These are phyloP conservation scores for Plectropomus leopardus DNA, from an alignment of 2,113 vertebrate species.

Conservation along the genomic window DNA sequence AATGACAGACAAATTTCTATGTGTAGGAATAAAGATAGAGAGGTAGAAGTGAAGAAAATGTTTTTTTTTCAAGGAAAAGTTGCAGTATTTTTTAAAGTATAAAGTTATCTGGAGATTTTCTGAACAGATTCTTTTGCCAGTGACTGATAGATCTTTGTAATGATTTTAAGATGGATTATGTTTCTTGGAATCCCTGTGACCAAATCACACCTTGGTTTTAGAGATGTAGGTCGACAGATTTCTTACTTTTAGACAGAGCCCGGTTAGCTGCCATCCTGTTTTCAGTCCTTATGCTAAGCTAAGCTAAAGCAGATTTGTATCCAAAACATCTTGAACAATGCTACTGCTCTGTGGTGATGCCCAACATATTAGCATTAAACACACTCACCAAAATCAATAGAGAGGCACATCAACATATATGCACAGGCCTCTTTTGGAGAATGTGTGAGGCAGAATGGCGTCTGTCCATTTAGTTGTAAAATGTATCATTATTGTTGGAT, in stretches of 20 bases:
- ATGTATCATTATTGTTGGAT: constrained; percentile 11
- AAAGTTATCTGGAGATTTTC: not conserved
- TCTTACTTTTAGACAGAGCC: too few relatives aligned
- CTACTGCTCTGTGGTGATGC: not conserved
- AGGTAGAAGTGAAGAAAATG: not conserved
- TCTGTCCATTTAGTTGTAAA: not conserved
- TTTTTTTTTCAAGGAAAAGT: not conserved
- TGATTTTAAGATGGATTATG: not conserved
- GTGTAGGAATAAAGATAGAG: constrained; percentile 16
- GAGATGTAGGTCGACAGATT: not conserved
- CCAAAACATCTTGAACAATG: not conserved
- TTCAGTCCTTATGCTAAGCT: not conserved
- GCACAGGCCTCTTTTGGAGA: not conserved
- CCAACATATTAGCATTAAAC: too few relatives aligned
- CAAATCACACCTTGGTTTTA: not conserved
- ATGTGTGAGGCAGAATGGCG: not conserved
- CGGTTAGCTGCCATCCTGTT: not conserved
- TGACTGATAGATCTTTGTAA: too few relatives aligned
- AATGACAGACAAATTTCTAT: constrained; percentile 50
- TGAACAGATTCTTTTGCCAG: not conserved
- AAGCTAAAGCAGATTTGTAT: not conserved
- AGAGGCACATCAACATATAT: not conserved
- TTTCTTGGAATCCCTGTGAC: not conserved
- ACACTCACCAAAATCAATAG: not conserved
- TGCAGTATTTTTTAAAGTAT: constrained; percentile 16